phyloP scores from a whole-genome alignment of 2,113 vertebrate genomes.

The Dromiciops gliroides region DNA sequence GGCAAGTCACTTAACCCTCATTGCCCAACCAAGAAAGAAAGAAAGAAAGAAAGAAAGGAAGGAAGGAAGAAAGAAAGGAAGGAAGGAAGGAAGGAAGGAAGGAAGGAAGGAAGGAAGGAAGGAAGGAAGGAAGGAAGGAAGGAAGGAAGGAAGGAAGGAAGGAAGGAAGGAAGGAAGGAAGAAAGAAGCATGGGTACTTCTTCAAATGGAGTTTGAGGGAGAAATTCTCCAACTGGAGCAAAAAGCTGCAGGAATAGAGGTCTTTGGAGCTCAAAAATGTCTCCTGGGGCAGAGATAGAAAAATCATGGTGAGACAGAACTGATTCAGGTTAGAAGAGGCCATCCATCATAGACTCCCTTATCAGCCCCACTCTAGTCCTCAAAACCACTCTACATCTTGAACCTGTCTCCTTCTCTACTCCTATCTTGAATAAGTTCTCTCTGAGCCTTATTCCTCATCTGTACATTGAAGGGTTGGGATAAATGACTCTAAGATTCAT shows the following conservation, averaged over 20 bases:
- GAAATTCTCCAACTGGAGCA: background rate
- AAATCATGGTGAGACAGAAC: too few relatives aligned
- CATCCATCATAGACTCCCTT: background rate
- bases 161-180: too few relatives aligned
- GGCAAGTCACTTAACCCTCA: too few relatives aligned
- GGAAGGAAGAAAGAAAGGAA: too few relatives aligned
- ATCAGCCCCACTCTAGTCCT: background rate
- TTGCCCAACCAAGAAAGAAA: too few relatives aligned
- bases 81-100: too few relatives aligned
- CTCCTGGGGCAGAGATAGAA: background rate
- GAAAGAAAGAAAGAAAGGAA: too few relatives aligned
- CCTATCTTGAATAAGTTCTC: background rate
- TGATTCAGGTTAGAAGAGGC: background rate
- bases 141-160: too few relatives aligned
- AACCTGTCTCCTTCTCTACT: background rate
- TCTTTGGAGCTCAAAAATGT: background rate
- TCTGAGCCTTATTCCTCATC: background rate
- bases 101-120: too few relatives aligned
- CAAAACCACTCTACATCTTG: background rate
- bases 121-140: too few relatives aligned
- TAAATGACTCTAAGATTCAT: background rate
- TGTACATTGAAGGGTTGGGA: background rate
- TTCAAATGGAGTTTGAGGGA: background rate
- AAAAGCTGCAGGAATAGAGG: background rate
- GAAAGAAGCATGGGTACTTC: background rate